Evolutionary conservation across 2,113 vertebrate genomes (phyloP), one percentile per base, ranked within the genome.

Genomic region (Camarhynchus parvulus): DNA sequence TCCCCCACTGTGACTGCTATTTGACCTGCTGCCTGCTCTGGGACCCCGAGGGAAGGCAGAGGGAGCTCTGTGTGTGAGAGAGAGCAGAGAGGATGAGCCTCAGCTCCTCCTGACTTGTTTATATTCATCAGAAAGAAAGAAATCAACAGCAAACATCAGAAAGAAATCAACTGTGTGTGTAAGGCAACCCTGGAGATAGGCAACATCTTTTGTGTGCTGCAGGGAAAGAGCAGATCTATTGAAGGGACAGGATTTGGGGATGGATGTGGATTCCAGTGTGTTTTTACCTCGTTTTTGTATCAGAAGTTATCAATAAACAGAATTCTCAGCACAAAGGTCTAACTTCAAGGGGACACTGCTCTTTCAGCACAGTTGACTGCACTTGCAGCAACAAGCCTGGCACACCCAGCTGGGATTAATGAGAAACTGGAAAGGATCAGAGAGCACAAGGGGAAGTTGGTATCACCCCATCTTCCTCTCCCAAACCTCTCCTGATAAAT

Each of bases 1-100:
- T 95, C 93, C 95, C 96, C 92, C 88, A 93, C 94, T 89, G 95
- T 93, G 95, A 69, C 93, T 97, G 94, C 95, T 93, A 50, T 95
- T 83, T 96, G 95, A 97, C 93, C 96, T 9, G 61, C 35, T 96
- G 92, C n/a, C 88, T 16, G 10, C 94, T 39, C 68, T 5, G 28
- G 89, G 92, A 97, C 88, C 93, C 90, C 22, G 56, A 62, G 76
- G 95, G 85, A 70, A 74, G 66, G 64, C 56, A 87, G 87, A 74
- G 82, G 70, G 41, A 87, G 89, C 30, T 53, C 7, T 74, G n/a
- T 66, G 56, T 42, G 41, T 66, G 56, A 30, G 31, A 1, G 25
- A 87, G 76, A 82, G 67, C 50, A 81, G 70, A 5, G 61, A 83
- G 42, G 66, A 59, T 11, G 25, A 95, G 69, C 22, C 72, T 89